Base-by-base conservation (phyloP, 2,113 vertebrate species). In the Burhinus oedicnemus region DNA sequence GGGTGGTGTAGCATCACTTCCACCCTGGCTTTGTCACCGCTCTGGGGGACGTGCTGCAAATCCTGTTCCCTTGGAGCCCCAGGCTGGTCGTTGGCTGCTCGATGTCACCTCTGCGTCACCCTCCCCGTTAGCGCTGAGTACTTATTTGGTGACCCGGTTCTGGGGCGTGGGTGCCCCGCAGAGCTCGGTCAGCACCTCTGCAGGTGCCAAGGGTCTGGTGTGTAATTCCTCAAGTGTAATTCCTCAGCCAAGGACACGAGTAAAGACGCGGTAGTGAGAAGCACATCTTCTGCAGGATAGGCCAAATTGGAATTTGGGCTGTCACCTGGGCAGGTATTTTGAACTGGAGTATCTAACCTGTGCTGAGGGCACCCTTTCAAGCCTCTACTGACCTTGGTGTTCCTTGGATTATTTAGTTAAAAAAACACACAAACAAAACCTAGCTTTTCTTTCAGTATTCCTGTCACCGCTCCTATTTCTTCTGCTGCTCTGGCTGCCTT, bases 391-490 rank as follows among this genome's bases (percentile, higher is more conserved):
- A 61, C 55, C 16, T 54, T 61, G 27, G 14, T 6, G 15, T 45
- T 84, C 42, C 34, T 66, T 54, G 6, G 21, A 52, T 93, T 72
- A 55, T 65, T 80, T 76, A 1, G 3, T 60, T 60, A 20, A 27
- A 22, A n/a, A 2, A 5, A 1, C 6, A 22, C 11, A 11, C 5
- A 27, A 42, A 61, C 11, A 68, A 60, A 72, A 1, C 2, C 5
- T 23, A 45, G 7, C 6, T 79, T 83, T 86, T 25, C 40, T 40
- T 87, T 38, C 7, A 8, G 5, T 36, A 23, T 77, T 90, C 3
- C 21, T 62, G 27, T 32, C 2, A 1, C 36, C 7, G 2, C 30
- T 71, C 34, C 20, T 55, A 8, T 47, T 77, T 65, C 83, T 57
- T 36, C 61, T 83, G 62, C 49, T 80, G 44, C 74, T 83, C 60